Base-by-base conservation (phyloP, 53 echinoderm and acorn worm species). In the Echinarachnius parma region DNA sequence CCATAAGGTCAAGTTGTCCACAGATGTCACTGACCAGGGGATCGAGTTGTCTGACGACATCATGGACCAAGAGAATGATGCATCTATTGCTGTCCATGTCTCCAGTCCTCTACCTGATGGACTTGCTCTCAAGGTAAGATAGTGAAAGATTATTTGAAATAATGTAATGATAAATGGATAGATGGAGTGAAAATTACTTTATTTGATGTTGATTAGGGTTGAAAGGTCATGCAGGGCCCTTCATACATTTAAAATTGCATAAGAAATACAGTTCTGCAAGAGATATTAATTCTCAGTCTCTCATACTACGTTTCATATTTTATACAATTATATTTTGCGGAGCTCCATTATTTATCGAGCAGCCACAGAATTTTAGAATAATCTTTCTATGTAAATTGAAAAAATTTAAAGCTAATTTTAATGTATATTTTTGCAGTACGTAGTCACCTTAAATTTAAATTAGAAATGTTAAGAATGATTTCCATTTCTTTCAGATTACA, bases 401-500 rank as follows among this genome's bases (percentile, higher is more conserved):
- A n/a, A n/a, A n/a, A n/a, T n/a, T n/a, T n/a, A n/a, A n/a, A n/a
- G n/a, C n/a, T n/a, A n/a, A n/a, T n/a, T n/a, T n/a, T n/a, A 0
- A 3, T 55, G 10, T 9, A 28, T 23, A 15, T 4, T 28, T 27
- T 11, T 28, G 4, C 21, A 31, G 18, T 59, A 31, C 33, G 4
- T 31, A 33, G 59, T n/a, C n/a, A n/a, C n/a, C n/a, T n/a, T n/a
- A n/a, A n/a, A n/a, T n/a, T n/a, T n/a, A n/a, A n/a, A n/a, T n/a
- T n/a, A n/a, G n/a, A n/a, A n/a, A n/a, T n/a, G n/a, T n/a, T n/a
- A n/a, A n/a, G n/a, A n/a, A n/a, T n/a, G n/a, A n/a, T n/a, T n/a
- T n/a, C n/a, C n/a, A n/a, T n/a, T n/a, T n/a, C n/a, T 59, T 62
- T 21, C 60, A 80, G 81, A 57, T 80, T 16, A 9, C 34, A 2